Evolutionary conservation across 2,797 vertebrate genomes (phyloP), one percentile per base, ranked within the genome.

Genomic region (Xerus rutilus): DNA sequence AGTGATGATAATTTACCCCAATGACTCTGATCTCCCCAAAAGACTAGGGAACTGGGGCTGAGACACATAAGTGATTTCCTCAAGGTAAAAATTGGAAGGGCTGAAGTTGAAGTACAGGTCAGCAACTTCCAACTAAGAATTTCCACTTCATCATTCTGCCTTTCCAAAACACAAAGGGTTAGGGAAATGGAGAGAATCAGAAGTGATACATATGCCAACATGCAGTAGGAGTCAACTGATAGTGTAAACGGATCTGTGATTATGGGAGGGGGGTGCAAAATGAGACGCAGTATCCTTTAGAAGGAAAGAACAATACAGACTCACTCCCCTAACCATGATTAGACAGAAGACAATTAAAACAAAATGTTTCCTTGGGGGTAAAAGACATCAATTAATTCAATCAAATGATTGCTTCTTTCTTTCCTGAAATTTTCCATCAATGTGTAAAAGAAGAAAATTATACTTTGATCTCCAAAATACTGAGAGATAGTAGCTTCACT

Each of bases 321-420:
- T 90, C 77, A 52, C 25, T 91, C 62, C 54, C 64, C 78, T 93
- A 94, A 62, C 20, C 32, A 65, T 82, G 65, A 86, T 95, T 96
- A 96, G 74, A 95, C 28, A 89, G 62, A 77, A 85, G 39, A 92
- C 81, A 91, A 93, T 89, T 81, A 87, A 96, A 96, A 96, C 59
- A 20, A 39, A 52, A n/a, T 70, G 32, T 95, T 93, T 95, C 28
- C 89, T 94, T 32, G 64, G 72, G 91, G 52, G 64, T 57, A 91
- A 95, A 96, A 91, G 15, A 2, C 39, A 86, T 84, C 45, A 72
- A 77, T 92, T 96, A 95, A 91, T 95, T 86, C 86, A 94, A 83
- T 78, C 73, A 93, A 82, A 88, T 90, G 74, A 96, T 91, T 79
- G 39, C 43, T 73, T 76, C 65, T 86, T 92, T 94, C 45, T 97